These are phyloP conservation scores for Mimumesa dahlbomi DNA, from an alignment of 2,888 invertebrate genomes.

Conservation along the genomic window DNA sequence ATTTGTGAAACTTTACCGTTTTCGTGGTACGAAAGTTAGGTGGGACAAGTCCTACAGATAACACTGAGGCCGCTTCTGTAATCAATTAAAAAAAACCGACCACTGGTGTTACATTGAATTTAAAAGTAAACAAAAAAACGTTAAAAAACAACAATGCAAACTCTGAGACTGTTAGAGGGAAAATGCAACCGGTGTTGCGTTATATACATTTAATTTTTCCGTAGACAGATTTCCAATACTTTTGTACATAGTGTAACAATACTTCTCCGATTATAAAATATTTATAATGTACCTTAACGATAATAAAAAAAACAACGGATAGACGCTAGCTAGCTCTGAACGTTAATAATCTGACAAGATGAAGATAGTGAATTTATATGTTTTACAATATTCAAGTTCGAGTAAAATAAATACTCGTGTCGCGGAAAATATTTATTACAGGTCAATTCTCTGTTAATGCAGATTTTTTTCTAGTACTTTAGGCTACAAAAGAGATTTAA, in stretches of 20 bases:
- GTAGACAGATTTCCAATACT: conserved; percentile 66
- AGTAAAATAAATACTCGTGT: conserved; percentile 27
- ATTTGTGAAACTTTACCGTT: conserved; percentile 36
- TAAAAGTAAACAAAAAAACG: background rate
- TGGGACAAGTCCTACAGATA: conserved; percentile 45
- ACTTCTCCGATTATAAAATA: conserved; percentile 69
- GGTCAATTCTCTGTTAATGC: conserved; percentile 18
- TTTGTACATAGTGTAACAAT: conserved; percentile 79
- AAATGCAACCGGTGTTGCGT: conserved; percentile 47
- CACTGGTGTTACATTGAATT: conserved; percentile 4
- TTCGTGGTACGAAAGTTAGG: conserved; percentile 38
- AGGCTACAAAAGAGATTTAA: no score
- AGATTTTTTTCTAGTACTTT: conserved; percentile 20
- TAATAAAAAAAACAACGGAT: conserved; percentile 45
- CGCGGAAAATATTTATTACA: conserved; percentile 28
- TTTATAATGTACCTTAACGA: conserved; percentile 67
- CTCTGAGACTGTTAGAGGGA: conserved; percentile 44
- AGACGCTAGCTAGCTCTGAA: conserved; percentile 59
- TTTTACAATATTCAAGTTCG: conserved; percentile 58
- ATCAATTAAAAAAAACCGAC: conserved; percentile 14
- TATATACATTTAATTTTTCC: conserved; percentile 50
- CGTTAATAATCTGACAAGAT: conserved; percentile 62
- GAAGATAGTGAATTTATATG: conserved; percentile 55
- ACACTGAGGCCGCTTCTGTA: conserved; percentile 39
- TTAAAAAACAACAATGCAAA: conserved; percentile 1